Base-by-base conservation (phyloP, 1,140 invertebrate species). In the Drosophila nigrodunni region DNA sequence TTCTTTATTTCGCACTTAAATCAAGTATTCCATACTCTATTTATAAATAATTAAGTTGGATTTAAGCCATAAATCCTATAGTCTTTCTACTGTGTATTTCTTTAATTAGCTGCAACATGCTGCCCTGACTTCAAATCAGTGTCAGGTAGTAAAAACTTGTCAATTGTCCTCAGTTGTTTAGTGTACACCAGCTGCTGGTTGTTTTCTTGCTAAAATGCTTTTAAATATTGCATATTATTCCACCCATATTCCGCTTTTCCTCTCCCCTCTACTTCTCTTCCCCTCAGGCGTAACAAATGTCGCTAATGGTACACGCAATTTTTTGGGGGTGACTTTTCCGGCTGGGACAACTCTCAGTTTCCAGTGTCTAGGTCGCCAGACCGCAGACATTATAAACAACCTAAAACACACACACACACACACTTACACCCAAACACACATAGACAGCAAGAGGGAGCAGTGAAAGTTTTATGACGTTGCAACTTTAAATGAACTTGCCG, bases 381-480 rank as follows among this genome's bases (percentile, higher is more conserved):
- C 89, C 89, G 89, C 89, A 91, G 89, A 91, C 89, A 81, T 72
- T 88, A 91, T 91, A 91, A 91, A 91, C 89, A 91, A 78, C 59
- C 46, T 52, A 37, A 50, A 21, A 39, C 41, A 69, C 21, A 41
- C 9, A 41, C 46, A 39, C 15, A 15, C 11, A 21, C 41, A 21
- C 30, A 47, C n/a, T 34, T 21, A 21, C 18, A 21, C 18, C 25
- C 25, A 30, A 4, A 30, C 25, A 30, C n/a, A 41, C 8, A 7
- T 7, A n/a, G 4, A 30, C 18, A 18, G 30, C 18, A 30, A 10
- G 44, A 5, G 21, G 69, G 58, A 44, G 50, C 44, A 88, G 85
- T 75, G 85, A 89, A 89, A 89, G 85, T 88, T 88, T 78, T 77
- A 79, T 74, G 79, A 64, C 41, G 61, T 66, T 66, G 65, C 60